A percentile compares a stretch with the other conserved stretches of the same genome.
phyloP scores from a whole-genome alignment of 1,140 invertebrate species.

The Oscheius sp. region DNA sequence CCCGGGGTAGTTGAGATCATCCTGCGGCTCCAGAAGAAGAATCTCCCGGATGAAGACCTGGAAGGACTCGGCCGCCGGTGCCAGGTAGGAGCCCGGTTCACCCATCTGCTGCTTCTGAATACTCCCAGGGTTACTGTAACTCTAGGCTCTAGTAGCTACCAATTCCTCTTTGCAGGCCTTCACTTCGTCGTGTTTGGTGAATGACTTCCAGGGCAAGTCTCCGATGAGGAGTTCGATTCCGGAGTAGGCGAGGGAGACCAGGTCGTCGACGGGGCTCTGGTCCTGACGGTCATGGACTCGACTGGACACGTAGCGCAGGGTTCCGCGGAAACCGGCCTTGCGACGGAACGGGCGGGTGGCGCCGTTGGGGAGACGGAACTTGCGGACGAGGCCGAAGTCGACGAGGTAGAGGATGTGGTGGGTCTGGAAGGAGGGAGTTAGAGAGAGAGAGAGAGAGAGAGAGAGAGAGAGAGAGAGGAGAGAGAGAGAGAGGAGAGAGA shows the following conservation, averaged over 20 bases:
- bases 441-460: too few relatives aligned
- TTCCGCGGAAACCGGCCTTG: conserved; percentile 91
- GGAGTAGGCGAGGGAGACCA: conserved; percentile 83
- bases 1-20: background rate
- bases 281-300: conserved; percentile 95
- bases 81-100: background rate
- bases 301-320: conserved; percentile 95
- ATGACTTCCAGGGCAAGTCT: conserved; percentile 80
- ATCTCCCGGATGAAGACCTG: background rate
- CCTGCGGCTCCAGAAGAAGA: background rate
- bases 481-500: too few relatives aligned
- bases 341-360: conserved; percentile 86
- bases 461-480: too few relatives aligned
- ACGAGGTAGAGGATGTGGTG: conserved; percentile 69
- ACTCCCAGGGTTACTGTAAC: too few relatives aligned
- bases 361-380: conserved; percentile 82
- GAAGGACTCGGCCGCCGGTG: background rate
- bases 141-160: too few relatives aligned
- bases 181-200: conserved; percentile 40
- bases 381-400: conserved; percentile 93
- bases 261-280: conserved; percentile 71
- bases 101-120: too few relatives aligned
- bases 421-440: too few relatives aligned
- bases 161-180: conserved; percentile 17
- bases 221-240: conserved; percentile 79